Evolutionary conservation across 2,888 invertebrate species (phyloP).

Genomic region (Diloba caeruleocephala): DNA sequence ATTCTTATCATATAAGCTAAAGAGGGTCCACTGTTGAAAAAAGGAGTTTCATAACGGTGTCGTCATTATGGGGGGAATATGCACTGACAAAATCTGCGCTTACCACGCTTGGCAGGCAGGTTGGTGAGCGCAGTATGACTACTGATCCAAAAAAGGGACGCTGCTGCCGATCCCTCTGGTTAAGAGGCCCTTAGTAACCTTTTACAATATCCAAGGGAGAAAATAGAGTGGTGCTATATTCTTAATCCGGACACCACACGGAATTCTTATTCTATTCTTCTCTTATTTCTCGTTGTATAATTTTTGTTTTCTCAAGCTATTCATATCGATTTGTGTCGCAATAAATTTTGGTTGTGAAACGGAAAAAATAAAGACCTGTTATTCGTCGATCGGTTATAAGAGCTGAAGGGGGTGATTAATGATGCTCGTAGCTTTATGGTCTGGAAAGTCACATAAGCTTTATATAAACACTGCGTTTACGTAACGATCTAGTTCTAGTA

Average conservation of each 20-base stretch:
- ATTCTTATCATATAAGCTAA: too few relatives aligned
- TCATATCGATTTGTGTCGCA: slow-evolving; percentile 19
- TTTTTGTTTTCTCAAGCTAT: slow-evolving; percentile 11
- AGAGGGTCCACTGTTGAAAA: too few relatives aligned
- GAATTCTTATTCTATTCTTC: not conserved
- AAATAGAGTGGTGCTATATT: too few relatives aligned
- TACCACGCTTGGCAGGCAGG: too few relatives aligned
- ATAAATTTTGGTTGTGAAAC: slow-evolving; percentile 28
- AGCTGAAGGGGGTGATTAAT: slow-evolving; percentile 26
- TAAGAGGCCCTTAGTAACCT: too few relatives aligned
- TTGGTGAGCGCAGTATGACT: too few relatives aligned
- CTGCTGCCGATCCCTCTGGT: too few relatives aligned
- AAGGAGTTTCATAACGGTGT: too few relatives aligned
- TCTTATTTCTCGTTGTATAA: not conserved
- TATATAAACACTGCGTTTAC: not conserved
- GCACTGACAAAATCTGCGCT: too few relatives aligned
- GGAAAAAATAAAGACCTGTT: slow-evolving; percentile 24
- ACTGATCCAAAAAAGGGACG: too few relatives aligned
- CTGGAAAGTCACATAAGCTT: slow-evolving; percentile 1
- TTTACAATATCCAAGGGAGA: too few relatives aligned
- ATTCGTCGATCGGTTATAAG: slow-evolving; percentile 12
- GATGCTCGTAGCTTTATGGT: slow-evolving; percentile 4
- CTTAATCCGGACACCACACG: not conserved
- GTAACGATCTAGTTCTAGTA: not conserved
- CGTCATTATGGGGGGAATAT: too few relatives aligned